Conservation (phyloP, 1,140 invertebrate genomes). For the Drosophila truncata region DNA sequence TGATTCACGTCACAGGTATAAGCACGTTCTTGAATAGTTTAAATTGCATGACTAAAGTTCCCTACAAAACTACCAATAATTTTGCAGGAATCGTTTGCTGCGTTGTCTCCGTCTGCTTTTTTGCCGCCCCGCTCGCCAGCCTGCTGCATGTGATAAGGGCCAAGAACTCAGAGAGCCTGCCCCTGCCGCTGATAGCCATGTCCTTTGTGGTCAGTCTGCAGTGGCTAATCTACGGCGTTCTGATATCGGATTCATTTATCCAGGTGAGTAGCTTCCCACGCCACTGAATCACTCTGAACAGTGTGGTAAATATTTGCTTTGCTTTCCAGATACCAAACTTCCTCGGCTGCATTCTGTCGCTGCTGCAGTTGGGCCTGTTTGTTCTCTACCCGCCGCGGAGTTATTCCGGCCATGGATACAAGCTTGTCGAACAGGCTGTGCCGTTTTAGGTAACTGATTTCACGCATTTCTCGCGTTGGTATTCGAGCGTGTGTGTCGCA, state of each 20-base stretch:
- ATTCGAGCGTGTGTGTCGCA: constrained; percentile 52
- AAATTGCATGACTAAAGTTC: not conserved
- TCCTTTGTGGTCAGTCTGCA: constrained; percentile 91
- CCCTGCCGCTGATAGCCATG: constrained; percentile 91
- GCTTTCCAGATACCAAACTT: constrained; percentile 90
- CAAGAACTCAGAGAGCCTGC: constrained; percentile 91
- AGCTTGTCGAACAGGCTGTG: constrained; percentile 76
- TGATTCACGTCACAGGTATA: constrained; percentile 73
- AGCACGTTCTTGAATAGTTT: constrained; percentile 13
- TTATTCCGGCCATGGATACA: constrained; percentile 78
- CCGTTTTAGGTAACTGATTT: constrained; percentile 59
- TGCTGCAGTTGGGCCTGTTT: constrained; percentile 90
- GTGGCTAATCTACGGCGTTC: constrained; percentile 91
- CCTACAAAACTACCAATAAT: not conserved
- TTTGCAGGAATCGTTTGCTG: constrained; percentile 90
- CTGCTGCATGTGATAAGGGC: constrained; percentile 91
- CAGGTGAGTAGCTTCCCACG: constrained; percentile 86
- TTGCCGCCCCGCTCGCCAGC: constrained; percentile 91
- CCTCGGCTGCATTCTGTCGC: constrained; percentile 89
- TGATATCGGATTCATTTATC: constrained; percentile 90
- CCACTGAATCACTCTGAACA: constrained; percentile 3
- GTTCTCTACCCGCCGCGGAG: constrained; percentile 88
- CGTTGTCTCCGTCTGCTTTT: constrained; percentile 90
- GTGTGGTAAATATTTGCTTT: constrained; percentile 15
- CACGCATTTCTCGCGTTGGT: constrained; percentile 55